Evolutionary conservation across 1,140 invertebrate species (phyloP), one percentile per base, ranked within the genome.

Genomic region (Monomorium pharaonis): DNA sequence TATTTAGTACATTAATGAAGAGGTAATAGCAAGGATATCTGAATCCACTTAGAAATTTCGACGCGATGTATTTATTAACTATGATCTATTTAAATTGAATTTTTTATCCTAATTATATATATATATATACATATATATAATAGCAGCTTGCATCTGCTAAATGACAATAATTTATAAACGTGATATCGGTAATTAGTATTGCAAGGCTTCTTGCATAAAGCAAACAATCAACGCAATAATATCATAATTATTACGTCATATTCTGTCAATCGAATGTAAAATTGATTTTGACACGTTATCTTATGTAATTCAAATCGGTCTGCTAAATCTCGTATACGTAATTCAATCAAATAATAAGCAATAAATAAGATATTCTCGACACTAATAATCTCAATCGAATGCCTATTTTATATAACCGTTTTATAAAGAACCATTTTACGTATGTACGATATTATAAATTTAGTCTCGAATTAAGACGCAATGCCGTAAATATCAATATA

Each of bases 81-180:
- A 24, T 60, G 12, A 76, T 10, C 42, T 3, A n/a, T 62, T 30
- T 67, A 47, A 30, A 14, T 37, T 18, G 3, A 62, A 49, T 72
- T 27, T 78, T 54, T 56, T 3, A 21, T 74, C 14, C 24, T 21
- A 42, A 62, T 12, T 33, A 51, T n/a, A n/a, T n/a, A n/a, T n/a
- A n/a, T n/a, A n/a, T n/a, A n/a, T n/a, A n/a, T n/a, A n/a, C n/a
- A n/a, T n/a, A n/a, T n/a, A n/a, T n/a, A n/a, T n/a, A n/a, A n/a
- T 21, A 49, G 30, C 10, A 14, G 18, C 16, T 27, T 14, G 18
- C 12, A 24, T 27, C 27, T 84, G n/a, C 54, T 37, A 58, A 65
- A 12, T 69, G 80, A 88, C 70, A 88, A 85, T 88, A 85, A 89
- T 85, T 78, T 65, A 51, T 77, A 37, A 37, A 33, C n/a, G 21